Evolutionary conservation across 2,113 vertebrate genomes (phyloP), one percentile per base, ranked within the genome.

Genomic region (Scortum barcoo): DNA sequence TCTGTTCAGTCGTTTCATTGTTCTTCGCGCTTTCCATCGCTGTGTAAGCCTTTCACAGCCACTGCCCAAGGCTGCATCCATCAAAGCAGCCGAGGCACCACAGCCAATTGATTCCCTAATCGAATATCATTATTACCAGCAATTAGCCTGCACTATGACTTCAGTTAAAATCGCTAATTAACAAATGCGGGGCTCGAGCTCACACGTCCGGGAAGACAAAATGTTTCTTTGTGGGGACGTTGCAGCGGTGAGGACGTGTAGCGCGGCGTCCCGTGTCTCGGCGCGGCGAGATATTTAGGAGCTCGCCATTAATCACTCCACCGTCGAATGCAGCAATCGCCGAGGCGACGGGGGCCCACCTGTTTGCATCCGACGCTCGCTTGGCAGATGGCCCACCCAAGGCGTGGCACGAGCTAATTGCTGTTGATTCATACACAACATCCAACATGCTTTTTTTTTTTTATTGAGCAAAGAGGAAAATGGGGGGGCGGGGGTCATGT

Each of bases 51-150:
- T 68, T 70, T 79, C 72, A 22, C 82, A 48, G 85, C 72, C 65
- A 12, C 61, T 48, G 83, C 88, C 77, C 77, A 56, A 79, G 78
- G 87, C 88, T 51, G 73, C 89, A 92, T 93, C 84, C 88, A 90
- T 94, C 92, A 93, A 86, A 87, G 88, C 82, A 83, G 88, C 83
- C 88, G 67, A 87, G 80, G 44, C 86, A 88, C 82, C 88, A 86
- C 90, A 92, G 90, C 86, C 88, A 88, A 92, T 92, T 94, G 91
- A 93, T 92, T 92, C 81, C 36, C 81, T 94, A 90, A 94, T 93
- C 91, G 81, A 94, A 93, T 87, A 89, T 91, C 90, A 91, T 92
- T 92, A 93, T 93, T 89, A 88, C 78, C 80, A 86, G 81, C 90
- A 93, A 94, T 93, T 93, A 94, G 72, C 76, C 28, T 87, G 81